Percentiles rank a stretch among this genome's conserved stretches.
Evolutionary conservation across 2,888 invertebrate genomes (phyloP).

Genomic region (Calameuta filiformis): DNA sequence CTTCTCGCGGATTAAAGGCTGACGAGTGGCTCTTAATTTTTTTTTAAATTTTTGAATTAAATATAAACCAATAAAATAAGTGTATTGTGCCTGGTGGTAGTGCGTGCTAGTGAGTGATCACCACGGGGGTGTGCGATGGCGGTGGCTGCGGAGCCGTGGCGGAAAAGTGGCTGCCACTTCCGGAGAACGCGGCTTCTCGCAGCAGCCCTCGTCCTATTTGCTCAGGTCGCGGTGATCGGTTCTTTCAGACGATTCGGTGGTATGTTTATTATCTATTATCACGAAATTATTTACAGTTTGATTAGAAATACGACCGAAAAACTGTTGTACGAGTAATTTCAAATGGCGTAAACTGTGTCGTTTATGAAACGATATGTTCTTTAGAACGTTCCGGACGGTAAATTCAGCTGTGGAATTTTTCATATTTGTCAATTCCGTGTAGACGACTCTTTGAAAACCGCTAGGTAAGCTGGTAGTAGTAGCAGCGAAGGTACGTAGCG

Average conservation of each 20-base stretch:
- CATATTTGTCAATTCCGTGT: not conserved
- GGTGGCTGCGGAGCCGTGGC: constrained; percentile 55
- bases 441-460: not conserved
- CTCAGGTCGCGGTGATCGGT: constrained; percentile 23
- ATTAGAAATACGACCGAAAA: not conserved
- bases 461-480: not conserved
- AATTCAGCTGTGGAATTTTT: not conserved
- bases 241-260: constrained; percentile 36
- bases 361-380: not conserved
- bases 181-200: constrained; percentile 19
- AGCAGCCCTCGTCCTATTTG: constrained; percentile 22
- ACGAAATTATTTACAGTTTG: not conserved
- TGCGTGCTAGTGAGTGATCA: constrained; percentile 34
- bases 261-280: not conserved
- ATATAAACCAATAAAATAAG: constrained; percentile 5
- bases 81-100: constrained; percentile 4
- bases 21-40: not conserved
- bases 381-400: not conserved
- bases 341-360: not conserved
- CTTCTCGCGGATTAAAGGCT: not conserved
- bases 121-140: constrained; percentile 53
- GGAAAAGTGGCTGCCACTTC: constrained; percentile 37
- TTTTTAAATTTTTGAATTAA: constrained; percentile 3
- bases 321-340: not conserved
- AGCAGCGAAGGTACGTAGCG: not conserved